phyloP scores from a whole-genome alignment of 2,888 invertebrate species.

The Melanchra persicariae region DNA sequence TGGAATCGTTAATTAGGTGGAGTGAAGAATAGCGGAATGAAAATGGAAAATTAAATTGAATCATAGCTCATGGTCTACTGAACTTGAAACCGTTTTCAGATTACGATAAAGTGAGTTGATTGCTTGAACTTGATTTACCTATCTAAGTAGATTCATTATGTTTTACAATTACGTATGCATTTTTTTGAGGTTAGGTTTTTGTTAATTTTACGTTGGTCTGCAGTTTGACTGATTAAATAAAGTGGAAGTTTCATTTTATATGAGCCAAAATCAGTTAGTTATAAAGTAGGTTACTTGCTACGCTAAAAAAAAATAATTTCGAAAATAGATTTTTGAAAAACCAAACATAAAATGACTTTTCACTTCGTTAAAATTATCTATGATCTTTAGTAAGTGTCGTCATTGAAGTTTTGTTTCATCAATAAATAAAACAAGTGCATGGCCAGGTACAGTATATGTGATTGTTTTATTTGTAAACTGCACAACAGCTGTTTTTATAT shows the following conservation, averaged over 20 bases:
- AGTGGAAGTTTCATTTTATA: no score
- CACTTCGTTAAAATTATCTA: no score
- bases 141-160: background rate
- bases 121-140: conserved; percentile 25
- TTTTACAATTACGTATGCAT: conserved; percentile 5
- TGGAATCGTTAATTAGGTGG: background rate
- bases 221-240: no score
- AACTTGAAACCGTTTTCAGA: conserved; percentile 24
- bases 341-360: no score
- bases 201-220: no score
- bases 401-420: background rate
- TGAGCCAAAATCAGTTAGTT: no score
- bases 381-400: no score
- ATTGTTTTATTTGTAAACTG: background rate
- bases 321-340: no score
- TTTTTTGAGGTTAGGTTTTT: conserved; percentile 4
- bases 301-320: no score
- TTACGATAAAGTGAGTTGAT: conserved; percentile 32
- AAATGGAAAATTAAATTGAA: conserved; percentile 31
- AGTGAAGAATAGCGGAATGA: background rate
- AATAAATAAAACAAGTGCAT: no score
- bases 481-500: conserved; percentile 15
- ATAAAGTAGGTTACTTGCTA: no score
- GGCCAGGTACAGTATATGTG: no score
- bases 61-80: conserved; percentile 18